A percentile compares a stretch with the other conserved stretches of the same genome.
Evolutionary conservation across 2,797 vertebrate species (phyloP).

Genomic region (Sebastes taczanowskii): DNA sequence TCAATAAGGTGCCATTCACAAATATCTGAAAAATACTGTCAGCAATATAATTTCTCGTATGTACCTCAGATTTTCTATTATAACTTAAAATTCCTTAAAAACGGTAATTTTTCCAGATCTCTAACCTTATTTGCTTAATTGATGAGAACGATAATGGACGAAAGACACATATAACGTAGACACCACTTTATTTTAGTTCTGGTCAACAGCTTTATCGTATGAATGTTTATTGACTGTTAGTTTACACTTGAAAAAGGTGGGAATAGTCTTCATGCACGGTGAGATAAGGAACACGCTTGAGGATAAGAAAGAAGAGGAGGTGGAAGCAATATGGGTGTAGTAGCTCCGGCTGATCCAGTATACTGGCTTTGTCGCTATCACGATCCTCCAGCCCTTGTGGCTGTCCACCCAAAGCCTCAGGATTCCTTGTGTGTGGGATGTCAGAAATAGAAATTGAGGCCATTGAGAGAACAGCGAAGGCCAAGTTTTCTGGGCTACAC

Average conservation of each 20-base stretch:
- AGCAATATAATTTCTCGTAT: too few relatives aligned
- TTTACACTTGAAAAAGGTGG: background rate
- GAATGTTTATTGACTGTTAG: background rate
- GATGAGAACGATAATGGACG: background rate
- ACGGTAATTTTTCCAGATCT: background rate
- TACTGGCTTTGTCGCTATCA: background rate
- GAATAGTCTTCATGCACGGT: background rate
- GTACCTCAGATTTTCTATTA: too few relatives aligned
- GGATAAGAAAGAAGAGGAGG: background rate
- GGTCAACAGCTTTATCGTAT: background rate
- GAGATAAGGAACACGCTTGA: background rate
- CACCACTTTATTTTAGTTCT: background rate
- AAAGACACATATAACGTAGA: background rate
- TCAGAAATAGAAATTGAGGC: constrained; percentile 23
- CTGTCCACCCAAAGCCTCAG: constrained; percentile 1
- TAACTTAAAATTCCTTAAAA: too few relatives aligned
- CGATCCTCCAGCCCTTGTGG: constrained; percentile 5
- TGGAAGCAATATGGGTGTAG: background rate
- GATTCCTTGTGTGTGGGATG: constrained; percentile 5
- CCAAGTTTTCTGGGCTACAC: constrained; percentile 9
- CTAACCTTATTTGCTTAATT: too few relatives aligned
- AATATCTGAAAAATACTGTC: too few relatives aligned
- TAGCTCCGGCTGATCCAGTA: background rate
- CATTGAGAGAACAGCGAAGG: background rate
- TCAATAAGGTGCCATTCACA: too few relatives aligned